Evolutionary conservation across 2,888 invertebrate genomes (phyloP).

Genomic region (Polydrusus cervinus): DNA sequence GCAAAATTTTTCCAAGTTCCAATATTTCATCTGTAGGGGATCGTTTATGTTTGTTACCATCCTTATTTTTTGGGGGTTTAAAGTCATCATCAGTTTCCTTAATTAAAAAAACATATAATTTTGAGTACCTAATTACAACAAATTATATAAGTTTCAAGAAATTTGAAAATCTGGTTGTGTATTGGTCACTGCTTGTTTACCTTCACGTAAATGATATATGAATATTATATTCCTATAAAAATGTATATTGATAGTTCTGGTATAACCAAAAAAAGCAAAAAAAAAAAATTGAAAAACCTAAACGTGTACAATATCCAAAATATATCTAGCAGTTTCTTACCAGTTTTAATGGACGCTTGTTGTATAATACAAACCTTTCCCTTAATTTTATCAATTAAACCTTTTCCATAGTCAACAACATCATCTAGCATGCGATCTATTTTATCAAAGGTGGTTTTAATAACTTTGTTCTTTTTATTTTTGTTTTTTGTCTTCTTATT

Average conservation of each 20-base stretch:
- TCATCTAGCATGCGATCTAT: constrained; percentile 57
- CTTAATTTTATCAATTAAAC: constrained; percentile 42
- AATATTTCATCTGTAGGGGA: constrained; percentile 60
- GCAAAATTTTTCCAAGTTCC: constrained; percentile 58
- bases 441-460: constrained; percentile 60
- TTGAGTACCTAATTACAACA: too few relatives aligned
- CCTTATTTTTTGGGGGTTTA: constrained; percentile 30
- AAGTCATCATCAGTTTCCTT: constrained; percentile 37
- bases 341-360: too few relatives aligned
- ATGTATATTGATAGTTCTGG: too few relatives aligned
- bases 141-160: too few relatives aligned
- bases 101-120: constrained; percentile 1
- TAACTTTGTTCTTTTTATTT: constrained; percentile 60
- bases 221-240: too few relatives aligned
- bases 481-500: constrained; percentile 28
- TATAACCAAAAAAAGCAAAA: too few relatives aligned
- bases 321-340: too few relatives aligned
- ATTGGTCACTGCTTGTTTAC: too few relatives aligned
- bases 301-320: too few relatives aligned
- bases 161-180: too few relatives aligned
- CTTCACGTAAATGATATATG: too few relatives aligned
- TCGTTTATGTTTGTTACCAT: constrained; percentile 32
- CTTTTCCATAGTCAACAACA: constrained; percentile 55
- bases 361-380: constrained; percentile 40
- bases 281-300: too few relatives aligned